Base-by-base conservation (phyloP, 1,140 invertebrate species). In the Heterodera schachtii region DNA sequence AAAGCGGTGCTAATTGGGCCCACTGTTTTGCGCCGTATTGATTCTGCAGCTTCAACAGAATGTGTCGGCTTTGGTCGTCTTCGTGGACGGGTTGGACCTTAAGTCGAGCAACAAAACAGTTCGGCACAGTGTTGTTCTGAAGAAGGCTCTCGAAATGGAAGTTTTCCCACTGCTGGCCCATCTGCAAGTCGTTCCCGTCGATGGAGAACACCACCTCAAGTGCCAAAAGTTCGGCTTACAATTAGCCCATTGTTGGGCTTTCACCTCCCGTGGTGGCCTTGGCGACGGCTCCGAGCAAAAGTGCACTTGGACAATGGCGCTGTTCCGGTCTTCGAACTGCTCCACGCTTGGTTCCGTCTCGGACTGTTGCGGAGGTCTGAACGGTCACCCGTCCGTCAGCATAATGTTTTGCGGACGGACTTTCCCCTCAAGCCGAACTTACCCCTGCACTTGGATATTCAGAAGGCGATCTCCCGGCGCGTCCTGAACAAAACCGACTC, bases 221-320 rank as follows among this genome's bases (percentile, higher is more conserved):
- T 64, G 41, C 9, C 4, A n/a, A 74, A 11, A 31, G 13, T 11
- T 21, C 44, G 16, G 6, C 49, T 52, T 11, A 52, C 49, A 49
- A 46, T 41, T 0, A 73, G 13, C 43, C 19, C 11, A 52, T 13
- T 57, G 16, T 73, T 47, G 57, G 57, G 57, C 21, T 52, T 11
- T 31, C 19, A 83, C 82, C 52, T 89, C 88, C 52, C 88, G 69
- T 8, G 88, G 88, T 44, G 87, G 88, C 9, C 81, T 80, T 11
- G 89, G 89, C 52, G 81, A 80, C 31, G 88, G 88, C 66, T 89
- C 89, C 16, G 89, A 86, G 78, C 88, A 89, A 76, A 86, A 89
- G 67, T 89, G 87, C 11, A 90, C 88, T 41, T 79, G 80, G 13
- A 89, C 85, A 74, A 88, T 79, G 47, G 89, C 88, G 49, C 75